Percentiles rank a stretch among this genome's conserved stretches.
Conservation (phyloP, 2,113 vertebrate species). For the Archilochus colubris region DNA sequence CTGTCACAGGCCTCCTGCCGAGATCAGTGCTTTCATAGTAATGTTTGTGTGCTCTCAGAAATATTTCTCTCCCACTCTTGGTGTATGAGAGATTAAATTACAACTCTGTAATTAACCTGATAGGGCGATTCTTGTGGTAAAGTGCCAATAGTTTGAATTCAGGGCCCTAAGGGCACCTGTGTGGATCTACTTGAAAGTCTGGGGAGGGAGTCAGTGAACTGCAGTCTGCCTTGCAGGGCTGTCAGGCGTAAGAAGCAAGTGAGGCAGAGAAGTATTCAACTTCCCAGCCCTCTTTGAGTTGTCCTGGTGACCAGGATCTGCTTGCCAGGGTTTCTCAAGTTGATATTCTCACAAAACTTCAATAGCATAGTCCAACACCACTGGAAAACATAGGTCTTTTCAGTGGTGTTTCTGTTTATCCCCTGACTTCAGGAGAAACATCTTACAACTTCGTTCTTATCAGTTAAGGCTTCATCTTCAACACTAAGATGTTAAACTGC, state of each 20-base stretch:
- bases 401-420: background rate
- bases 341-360: background rate
- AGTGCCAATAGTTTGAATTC: background rate
- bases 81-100: background rate
- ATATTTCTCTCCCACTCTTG: accelerated
- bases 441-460: background rate
- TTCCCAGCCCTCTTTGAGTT: background rate
- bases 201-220: background rate
- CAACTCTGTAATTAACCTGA: background rate
- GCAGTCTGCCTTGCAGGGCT: background rate
- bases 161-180: background rate
- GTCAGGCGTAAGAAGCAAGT: background rate
- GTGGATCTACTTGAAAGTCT: background rate
- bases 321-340: background rate
- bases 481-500: no score
- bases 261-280: accelerated
- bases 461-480: background rate
- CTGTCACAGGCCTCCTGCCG: background rate
- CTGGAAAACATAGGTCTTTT: background rate
- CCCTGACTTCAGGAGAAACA: background rate
- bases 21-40: background rate
- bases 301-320: background rate
- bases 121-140: background rate
- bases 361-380: accelerated
- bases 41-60: background rate